phyloP scores from a whole-genome alignment of 2,113 vertebrate species.

The Paramisgurnus dabryanus region DNA sequence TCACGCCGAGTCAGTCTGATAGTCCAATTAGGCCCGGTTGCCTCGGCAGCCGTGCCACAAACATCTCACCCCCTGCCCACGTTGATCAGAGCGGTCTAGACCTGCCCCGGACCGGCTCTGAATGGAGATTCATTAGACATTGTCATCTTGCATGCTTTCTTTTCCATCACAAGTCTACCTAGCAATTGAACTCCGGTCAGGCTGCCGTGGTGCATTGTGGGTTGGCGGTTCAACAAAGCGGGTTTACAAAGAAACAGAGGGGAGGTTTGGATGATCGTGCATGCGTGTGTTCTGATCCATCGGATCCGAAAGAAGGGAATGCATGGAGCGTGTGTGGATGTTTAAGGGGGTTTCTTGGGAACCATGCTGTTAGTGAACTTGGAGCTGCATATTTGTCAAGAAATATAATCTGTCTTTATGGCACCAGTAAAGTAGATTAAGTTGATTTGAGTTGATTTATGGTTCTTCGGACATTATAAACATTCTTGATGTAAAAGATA shows the following conservation, averaged over 20 bases:
- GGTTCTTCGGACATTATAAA: too few relatives aligned
- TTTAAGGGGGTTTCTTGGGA: constrained; percentile 80
- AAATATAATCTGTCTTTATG: too few relatives aligned
- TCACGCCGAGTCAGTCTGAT: constrained; percentile 50
- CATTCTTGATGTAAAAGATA: too few relatives aligned
- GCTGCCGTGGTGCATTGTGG: not conserved
- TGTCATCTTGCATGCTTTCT: constrained; percentile 65
- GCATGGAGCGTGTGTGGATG: constrained; percentile 68
- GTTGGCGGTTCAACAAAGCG: constrained; percentile 43
- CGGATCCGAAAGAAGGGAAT: constrained; percentile 58
- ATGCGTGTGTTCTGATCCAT: constrained; percentile 37
- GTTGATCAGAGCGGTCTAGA: constrained; percentile 17
- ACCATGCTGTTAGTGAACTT: constrained; percentile 59
- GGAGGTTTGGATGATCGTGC: not conserved
- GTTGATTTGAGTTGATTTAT: too few relatives aligned
- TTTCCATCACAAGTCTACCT: constrained; percentile 54
- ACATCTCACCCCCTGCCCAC: constrained; percentile 41
- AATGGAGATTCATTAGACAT: constrained; percentile 62
- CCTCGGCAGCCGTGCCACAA: constrained; percentile 53
- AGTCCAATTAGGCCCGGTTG: constrained; percentile 57
- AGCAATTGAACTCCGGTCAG: constrained; percentile 50
- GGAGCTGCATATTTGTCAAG: not conserved
- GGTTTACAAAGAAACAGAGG: constrained; percentile 37
- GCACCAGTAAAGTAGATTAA: too few relatives aligned
- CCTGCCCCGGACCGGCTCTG: constrained; percentile 47